Percentiles rank a stretch among this genome's conserved stretches.
Evolutionary conservation across 2,888 invertebrate genomes (phyloP).

Genomic region (Holacanthella duospinosa): DNA sequence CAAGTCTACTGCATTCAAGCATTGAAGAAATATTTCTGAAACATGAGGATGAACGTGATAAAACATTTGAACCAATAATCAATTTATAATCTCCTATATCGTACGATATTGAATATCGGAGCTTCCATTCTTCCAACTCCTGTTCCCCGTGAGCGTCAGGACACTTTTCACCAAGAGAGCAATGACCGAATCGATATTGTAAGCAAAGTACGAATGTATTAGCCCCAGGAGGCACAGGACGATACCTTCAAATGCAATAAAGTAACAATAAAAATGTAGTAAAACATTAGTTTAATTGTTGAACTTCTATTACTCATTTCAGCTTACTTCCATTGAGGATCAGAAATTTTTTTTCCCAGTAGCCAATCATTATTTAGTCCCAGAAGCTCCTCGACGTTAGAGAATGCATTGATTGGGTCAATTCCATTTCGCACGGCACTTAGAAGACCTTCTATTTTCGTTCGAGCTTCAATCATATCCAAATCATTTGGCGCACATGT

Average conservation of each 20-base stretch:
- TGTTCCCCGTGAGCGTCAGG: conserved; percentile 61
- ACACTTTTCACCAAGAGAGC: conserved; percentile 60
- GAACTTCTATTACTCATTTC: neutral
- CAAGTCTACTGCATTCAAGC: conserved; percentile 14
- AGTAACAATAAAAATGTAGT: neutral
- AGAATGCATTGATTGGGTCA: conserved; percentile 32
- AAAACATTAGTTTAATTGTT: neutral
- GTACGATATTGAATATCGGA: conserved; percentile 38
- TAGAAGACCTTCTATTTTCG: conserved; percentile 30
- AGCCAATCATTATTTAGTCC: conserved; percentile 31
- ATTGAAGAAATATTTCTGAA: neutral
- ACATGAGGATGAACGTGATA: neutral
- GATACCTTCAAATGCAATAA: conserved; percentile 15
- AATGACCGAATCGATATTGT: conserved; percentile 44
- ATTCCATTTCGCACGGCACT: conserved; percentile 32
- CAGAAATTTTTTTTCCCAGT: conserved; percentile 20
- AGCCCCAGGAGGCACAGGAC: conserved; percentile 27
- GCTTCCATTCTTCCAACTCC: conserved; percentile 63
- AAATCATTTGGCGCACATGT: conserved; percentile 25
- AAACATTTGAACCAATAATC: neutral
- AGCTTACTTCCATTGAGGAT: conserved; percentile 32
- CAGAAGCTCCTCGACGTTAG: conserved; percentile 30
- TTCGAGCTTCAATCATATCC: conserved; percentile 35
- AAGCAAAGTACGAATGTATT: conserved; percentile 33
- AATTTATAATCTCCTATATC: neutral